Percentiles rank a stretch among this genome's conserved stretches.
Conservation (phyloP, 2,113 vertebrate species). For the Chamaea fasciata region DNA sequence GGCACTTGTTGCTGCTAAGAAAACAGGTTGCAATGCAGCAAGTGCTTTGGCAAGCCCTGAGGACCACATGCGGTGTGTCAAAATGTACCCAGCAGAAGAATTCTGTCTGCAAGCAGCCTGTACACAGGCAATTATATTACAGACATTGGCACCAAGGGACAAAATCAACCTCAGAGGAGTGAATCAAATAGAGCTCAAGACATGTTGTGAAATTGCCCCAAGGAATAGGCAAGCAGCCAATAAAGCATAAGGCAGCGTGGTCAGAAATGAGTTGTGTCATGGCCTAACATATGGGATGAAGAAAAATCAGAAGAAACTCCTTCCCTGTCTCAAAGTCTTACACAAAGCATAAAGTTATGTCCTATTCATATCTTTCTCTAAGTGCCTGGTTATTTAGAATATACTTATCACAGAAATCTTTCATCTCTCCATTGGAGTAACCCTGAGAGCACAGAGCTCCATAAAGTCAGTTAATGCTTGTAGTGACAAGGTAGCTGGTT, state of each 20-base stretch:
- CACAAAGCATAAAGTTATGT: neutral
- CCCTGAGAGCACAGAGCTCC: neutral
- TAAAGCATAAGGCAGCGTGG: conserved; percentile 39
- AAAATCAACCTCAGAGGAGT: conserved; percentile 53
- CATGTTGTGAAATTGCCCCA: conserved; percentile 57
- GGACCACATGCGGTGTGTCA: conserved; percentile 36
- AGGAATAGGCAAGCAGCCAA: conserved; percentile 59
- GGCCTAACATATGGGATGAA: conserved; percentile 1
- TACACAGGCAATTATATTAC: conserved; percentile 27
- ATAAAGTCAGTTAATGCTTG: neutral
- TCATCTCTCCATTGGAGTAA: neutral
- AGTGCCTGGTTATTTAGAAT: neutral
- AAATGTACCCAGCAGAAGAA: conserved; percentile 44
- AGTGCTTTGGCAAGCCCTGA: conserved; percentile 35
- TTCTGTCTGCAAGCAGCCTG: conserved; percentile 37
- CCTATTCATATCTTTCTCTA: neutral
- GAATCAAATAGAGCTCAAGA: conserved; percentile 60
- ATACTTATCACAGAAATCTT: neutral
- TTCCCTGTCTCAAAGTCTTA: neutral
- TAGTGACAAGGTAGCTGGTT: neutral
- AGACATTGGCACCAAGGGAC: conserved; percentile 37
- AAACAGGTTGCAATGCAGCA: conserved; percentile 44
- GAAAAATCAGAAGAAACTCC: neutral
- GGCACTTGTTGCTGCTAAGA: conserved; percentile 8
- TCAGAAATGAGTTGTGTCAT: conserved; percentile 28